These are phyloP conservation scores for Argyrosomus regius DNA, from an alignment of 2,797 vertebrate species.

Conservation along the genomic window DNA sequence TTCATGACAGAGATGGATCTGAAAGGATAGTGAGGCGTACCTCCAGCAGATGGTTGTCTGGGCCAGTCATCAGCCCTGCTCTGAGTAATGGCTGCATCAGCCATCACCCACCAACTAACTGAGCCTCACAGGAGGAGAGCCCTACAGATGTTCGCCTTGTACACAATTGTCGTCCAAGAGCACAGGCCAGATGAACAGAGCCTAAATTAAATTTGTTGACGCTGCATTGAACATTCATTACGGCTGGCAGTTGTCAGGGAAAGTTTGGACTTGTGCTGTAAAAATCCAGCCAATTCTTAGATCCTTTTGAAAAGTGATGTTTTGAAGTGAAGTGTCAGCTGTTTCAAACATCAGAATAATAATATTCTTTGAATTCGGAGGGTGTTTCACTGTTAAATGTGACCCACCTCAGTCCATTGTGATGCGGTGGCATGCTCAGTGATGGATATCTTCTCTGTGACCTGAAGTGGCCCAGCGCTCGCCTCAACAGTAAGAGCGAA, in stretches of 20 bases:
- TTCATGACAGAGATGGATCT: slow-evolving; percentile 82
- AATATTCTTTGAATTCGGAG: slow-evolving; percentile 31
- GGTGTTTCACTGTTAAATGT: slow-evolving; percentile 35
- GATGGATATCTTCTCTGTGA: slow-evolving; percentile 71
- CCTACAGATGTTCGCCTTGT: slow-evolving; percentile 81
- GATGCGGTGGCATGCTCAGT: slow-evolving; percentile 26
- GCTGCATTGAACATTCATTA: slow-evolving; percentile 68
- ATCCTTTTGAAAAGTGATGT: not conserved
- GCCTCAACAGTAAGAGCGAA: slow-evolving; percentile 42
- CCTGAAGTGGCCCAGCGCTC: slow-evolving; percentile 63
- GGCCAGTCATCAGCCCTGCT: slow-evolving; percentile 61
- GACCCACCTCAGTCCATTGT: slow-evolving; percentile 38
- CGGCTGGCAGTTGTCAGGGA: slow-evolving; percentile 37
- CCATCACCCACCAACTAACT: slow-evolving; percentile 64
- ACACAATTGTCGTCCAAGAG: slow-evolving; percentile 57
- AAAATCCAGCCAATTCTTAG: not conserved
- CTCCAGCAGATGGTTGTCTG: slow-evolving; percentile 84
- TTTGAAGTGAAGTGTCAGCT: too few species aligned
- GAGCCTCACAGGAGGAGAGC: slow-evolving; percentile 66
- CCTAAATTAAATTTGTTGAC: slow-evolving; percentile 74
- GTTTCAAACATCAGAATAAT: slow-evolving; percentile 12
- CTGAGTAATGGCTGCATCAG: slow-evolving; percentile 80
- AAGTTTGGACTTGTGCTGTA: slow-evolving; percentile 25
- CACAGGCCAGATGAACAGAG: slow-evolving; percentile 67
- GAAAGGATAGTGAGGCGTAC: slow-evolving; percentile 74